Evolutionary conservation across 2,113 vertebrate species (phyloP).

Genomic region (Piaya cayana): DNA sequence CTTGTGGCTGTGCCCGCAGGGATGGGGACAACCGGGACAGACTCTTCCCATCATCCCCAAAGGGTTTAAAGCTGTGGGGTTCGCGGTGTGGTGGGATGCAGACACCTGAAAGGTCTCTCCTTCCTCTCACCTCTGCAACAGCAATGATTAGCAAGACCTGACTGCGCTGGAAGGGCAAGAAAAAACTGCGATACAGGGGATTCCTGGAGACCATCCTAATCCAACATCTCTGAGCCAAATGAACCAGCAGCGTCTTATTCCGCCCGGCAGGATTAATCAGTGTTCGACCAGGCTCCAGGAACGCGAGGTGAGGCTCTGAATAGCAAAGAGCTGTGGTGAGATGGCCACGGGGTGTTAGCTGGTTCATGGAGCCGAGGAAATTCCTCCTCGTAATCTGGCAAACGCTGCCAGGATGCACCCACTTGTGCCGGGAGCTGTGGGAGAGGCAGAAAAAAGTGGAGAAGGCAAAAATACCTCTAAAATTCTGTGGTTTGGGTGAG

Average conservation of each 20-base stretch:
- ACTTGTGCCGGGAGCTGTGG: not conserved
- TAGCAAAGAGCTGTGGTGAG: not conserved
- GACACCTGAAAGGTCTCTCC: not conserved
- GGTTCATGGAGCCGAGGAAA: not conserved
- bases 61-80: not conserved
- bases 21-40: not conserved
- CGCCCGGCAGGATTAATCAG: not conserved
- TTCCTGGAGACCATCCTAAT: not conserved
- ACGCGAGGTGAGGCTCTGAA: not conserved
- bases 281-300: not conserved
- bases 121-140: not conserved
- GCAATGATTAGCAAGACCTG: not conserved
- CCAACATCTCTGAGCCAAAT: not conserved
- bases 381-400: not conserved
- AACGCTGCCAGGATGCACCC: not conserved
- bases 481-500: not conserved
- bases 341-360: not conserved
- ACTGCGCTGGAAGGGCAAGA: not conserved
- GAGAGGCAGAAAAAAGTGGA: not conserved
- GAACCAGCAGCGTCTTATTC: not conserved
- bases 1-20: not conserved
- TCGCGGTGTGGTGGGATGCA: not conserved
- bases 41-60: accelerated
- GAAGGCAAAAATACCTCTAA: not conserved
- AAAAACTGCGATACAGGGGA: not conserved